Percentiles rank a stretch among this genome's conserved stretches.
These are phyloP conservation scores for Clistopyga incitator DNA, from an alignment of 2,888 invertebrate genomes.

Conservation along the genomic window DNA sequence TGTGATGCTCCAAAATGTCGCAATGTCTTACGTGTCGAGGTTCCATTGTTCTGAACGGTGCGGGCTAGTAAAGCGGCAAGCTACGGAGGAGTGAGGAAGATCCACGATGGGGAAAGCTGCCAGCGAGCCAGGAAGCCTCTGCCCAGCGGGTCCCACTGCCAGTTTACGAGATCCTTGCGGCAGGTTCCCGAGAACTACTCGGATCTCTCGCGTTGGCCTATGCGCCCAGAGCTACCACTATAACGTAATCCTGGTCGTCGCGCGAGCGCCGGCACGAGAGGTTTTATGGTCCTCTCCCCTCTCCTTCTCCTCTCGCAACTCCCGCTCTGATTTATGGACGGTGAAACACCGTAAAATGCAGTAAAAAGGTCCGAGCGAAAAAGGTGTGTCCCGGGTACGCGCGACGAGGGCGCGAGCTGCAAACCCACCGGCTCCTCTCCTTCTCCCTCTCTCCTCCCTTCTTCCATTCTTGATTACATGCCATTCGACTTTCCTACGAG, in stretches of 20 bases:
- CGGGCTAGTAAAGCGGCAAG: slow-evolving; percentile 61
- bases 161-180: slow-evolving; percentile 61
- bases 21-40: slow-evolving; percentile 78
- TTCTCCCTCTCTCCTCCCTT: background rate
- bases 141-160: slow-evolving; percentile 50
- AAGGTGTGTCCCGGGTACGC: slow-evolving; percentile 56
- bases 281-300: slow-evolving; percentile 77
- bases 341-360: slow-evolving; percentile 77
- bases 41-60: slow-evolving; percentile 73
- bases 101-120: slow-evolving; percentile 65
- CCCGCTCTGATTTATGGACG: slow-evolving; percentile 79
- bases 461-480: background rate
- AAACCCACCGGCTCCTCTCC: slow-evolving; percentile 14
- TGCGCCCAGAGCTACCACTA: slow-evolving; percentile 11
- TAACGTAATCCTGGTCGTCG: slow-evolving; percentile 56
- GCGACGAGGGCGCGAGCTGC: slow-evolving; percentile 20
- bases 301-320: slow-evolving; percentile 53
- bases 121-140: slow-evolving; percentile 59
- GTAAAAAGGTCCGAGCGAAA: slow-evolving; percentile 73
- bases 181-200: slow-evolving; percentile 62
- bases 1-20: slow-evolving; percentile 79
- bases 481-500: slow-evolving; percentile 23
- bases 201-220: slow-evolving; percentile 22
- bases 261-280: slow-evolving; percentile 70
- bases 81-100: slow-evolving; percentile 54